These are phyloP conservation scores for Nemotelus pantherinus DNA, from an alignment of 2,888 invertebrate species.

Conservation along the genomic window DNA sequence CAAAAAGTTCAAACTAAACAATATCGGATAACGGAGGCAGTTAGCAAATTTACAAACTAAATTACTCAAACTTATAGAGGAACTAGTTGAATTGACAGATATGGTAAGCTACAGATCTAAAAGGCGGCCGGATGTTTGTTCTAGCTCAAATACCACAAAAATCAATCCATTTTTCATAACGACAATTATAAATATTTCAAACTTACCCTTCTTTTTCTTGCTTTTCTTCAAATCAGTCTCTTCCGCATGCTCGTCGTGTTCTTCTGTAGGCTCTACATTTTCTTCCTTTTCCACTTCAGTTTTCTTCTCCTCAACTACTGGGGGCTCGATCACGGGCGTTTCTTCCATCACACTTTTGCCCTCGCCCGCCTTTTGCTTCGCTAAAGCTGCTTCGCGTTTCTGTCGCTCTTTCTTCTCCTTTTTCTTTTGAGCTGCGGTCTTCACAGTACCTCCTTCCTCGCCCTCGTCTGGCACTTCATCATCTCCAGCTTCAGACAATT, in stretches of 20 bases:
- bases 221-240: constrained; percentile 58
- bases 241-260: constrained; percentile 53
- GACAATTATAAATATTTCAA: too few relatives aligned
- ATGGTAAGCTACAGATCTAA: too few relatives aligned
- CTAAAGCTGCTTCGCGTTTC: constrained; percentile 73
- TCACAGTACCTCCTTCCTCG: constrained; percentile 73
- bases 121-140: too few relatives aligned
- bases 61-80: too few relatives aligned
- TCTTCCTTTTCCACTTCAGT: constrained; percentile 57
- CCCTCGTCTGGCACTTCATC: constrained; percentile 63
- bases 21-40: too few relatives aligned
- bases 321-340: constrained; percentile 14
- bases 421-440: constrained; percentile 87
- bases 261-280: constrained; percentile 59
- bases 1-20: too few relatives aligned
- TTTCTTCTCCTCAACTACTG: constrained; percentile 48
- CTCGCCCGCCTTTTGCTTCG: constrained; percentile 56
- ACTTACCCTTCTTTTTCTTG: constrained; percentile 56
- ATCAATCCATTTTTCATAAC: too few relatives aligned
- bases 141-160: too few relatives aligned
- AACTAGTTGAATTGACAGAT: too few relatives aligned
- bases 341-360: constrained; percentile 41
- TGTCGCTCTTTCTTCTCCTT: constrained; percentile 87
- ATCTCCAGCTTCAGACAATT: constrained; percentile 62
- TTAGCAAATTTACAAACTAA: too few relatives aligned